Evolutionary conservation across 2,113 vertebrate species (phyloP).

Genomic region (Pollimyrus isidori): DNA sequence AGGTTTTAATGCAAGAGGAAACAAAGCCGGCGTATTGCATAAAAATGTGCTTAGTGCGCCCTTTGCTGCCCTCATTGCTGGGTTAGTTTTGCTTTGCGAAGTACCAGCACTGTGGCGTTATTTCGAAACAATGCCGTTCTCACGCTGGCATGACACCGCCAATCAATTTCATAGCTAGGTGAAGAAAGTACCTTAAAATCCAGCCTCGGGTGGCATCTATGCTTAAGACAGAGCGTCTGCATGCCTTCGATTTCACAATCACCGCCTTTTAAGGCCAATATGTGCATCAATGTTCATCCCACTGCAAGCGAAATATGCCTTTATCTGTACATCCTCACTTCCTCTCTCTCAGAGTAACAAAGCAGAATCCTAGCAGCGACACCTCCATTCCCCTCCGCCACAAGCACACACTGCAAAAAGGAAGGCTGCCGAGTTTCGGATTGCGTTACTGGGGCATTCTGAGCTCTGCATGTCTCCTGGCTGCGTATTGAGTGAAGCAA

Average conservation of each 20-base stretch:
- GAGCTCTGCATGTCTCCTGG: not conserved
- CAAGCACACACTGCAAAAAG: not conserved
- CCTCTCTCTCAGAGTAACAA: not conserved
- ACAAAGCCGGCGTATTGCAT: not conserved
- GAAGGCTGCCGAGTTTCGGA: not conserved
- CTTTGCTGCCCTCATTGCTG: not conserved
- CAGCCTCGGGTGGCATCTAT: too few species aligned
- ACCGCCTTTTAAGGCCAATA: not conserved
- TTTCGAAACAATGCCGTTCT: constrained; percentile 42
- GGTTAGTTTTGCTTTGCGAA: constrained; percentile 23
- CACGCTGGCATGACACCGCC: constrained; percentile 20
- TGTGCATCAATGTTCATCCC: not conserved
- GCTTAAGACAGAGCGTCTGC: not conserved
- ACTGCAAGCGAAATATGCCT: not conserved
- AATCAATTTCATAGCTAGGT: constrained; percentile 24
- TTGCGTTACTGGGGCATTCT: not conserved
- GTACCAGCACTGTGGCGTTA: constrained; percentile 36
- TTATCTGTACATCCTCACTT: constrained; percentile 5
- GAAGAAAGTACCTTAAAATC: not conserved
- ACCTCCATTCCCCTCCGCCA: not conserved
- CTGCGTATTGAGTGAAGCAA: not conserved
- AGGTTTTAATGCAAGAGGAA: not conserved
- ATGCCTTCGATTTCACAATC: not conserved
- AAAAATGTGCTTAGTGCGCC: not conserved
- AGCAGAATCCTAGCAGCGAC: not conserved